Percentiles rank a stretch among this genome's conserved stretches.
These are phyloP conservation scores for Imbricaverruca yamaguchii DNA, from an alignment of 2,888 invertebrate genomes.

Conservation along the genomic window DNA sequence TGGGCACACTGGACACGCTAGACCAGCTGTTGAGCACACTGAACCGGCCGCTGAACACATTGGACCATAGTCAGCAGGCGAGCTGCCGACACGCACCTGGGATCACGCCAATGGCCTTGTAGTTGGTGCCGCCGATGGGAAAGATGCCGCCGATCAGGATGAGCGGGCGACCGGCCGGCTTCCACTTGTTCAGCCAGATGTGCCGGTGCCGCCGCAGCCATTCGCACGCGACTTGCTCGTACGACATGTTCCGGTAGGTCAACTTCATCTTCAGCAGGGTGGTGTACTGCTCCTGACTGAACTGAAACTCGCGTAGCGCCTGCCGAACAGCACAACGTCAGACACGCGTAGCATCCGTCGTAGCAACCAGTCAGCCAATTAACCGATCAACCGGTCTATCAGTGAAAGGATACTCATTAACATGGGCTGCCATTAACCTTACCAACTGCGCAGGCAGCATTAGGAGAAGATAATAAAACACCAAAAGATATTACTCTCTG, in stretches of 20 bases:
- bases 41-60: too few species aligned
- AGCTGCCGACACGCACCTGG: constrained; percentile 41
- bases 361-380: too few species aligned
- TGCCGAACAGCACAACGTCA: constrained; percentile 30
- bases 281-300: constrained; percentile 49
- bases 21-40: too few species aligned
- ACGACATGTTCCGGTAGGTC: constrained; percentile 25
- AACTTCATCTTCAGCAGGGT: constrained; percentile 44
- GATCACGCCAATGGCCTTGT: constrained; percentile 53
- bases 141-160: constrained; percentile 62
- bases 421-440: too few species aligned
- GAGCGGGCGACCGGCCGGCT: constrained; percentile 41
- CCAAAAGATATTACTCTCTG: too few species aligned
- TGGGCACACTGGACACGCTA: too few species aligned
- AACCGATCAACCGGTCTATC: too few species aligned
- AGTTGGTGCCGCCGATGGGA: constrained; percentile 54
- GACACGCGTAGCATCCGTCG: neutral
- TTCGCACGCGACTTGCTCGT: constrained; percentile 51
- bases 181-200: constrained; percentile 41
- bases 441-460: too few species aligned
- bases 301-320: constrained; percentile 47
- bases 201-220: constrained; percentile 53
- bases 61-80: neutral
- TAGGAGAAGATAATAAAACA: too few species aligned
- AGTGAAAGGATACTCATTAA: too few species aligned